A percentile compares a stretch with the other conserved stretches of the same genome.
Conservation (phyloP, 2,797 vertebrate species). For the Rhinoraja longicauda region DNA sequence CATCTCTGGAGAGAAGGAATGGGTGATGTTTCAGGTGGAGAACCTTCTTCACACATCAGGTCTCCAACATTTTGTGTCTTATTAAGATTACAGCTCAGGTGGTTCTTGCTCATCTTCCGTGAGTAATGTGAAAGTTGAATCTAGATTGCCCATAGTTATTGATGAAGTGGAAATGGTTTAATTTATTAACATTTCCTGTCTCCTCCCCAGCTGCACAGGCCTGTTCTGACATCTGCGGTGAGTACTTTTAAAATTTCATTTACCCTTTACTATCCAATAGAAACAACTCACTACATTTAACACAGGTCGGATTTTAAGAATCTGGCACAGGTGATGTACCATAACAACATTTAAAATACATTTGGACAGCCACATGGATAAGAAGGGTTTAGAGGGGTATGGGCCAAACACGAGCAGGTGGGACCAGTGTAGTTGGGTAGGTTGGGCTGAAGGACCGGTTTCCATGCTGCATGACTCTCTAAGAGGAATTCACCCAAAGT, state of each 20-base stretch:
- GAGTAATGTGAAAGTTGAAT: not conserved
- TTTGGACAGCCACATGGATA: too few species aligned
- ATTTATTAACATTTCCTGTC: constrained; percentile 6
- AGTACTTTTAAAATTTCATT: not conserved
- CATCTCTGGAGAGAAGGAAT: too few species aligned
- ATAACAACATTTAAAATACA: too few species aligned
- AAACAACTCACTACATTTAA: not conserved
- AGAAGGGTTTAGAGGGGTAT: too few species aligned
- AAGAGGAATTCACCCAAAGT: not conserved
- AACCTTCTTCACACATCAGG: too few species aligned
- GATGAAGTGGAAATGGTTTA: constrained; percentile 15
- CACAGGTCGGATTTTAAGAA: not conserved
- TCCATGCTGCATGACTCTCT: too few species aligned
- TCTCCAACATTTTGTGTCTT: too few species aligned
- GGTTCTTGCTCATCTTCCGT: not conserved
- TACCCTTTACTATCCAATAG: not conserved
- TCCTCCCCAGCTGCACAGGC: not conserved
- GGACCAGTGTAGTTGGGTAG: too few species aligned
- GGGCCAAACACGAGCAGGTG: too few species aligned
- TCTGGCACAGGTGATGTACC: not conserved
- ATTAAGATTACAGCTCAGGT: not conserved
- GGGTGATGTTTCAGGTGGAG: too few species aligned
- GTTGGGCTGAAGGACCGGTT: too few species aligned
- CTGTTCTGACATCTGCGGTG: constrained; percentile 30
- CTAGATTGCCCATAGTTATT: not conserved